A percentile compares a stretch with the other conserved stretches of the same genome.
phyloP scores from a whole-genome alignment of 1,140 invertebrate genomes.

The Pseudachorutes palmiensis region DNA sequence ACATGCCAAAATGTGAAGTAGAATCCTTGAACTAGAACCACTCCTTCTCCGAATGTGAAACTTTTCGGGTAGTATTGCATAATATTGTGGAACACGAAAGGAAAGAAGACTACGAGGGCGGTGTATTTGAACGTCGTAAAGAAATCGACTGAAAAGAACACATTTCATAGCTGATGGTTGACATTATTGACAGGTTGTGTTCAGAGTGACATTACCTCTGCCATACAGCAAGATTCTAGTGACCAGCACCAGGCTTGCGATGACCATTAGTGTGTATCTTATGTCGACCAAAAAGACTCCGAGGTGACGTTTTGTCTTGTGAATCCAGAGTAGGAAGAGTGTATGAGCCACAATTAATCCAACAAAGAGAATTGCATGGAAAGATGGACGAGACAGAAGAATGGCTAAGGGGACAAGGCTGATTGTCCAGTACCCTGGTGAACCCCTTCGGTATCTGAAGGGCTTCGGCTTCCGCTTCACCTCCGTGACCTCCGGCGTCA shows the following conservation, averaged over 20 bases:
- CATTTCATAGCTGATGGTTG: too few species aligned
- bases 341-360: slow-evolving; percentile 14
- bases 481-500: too few species aligned
- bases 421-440: slow-evolving; percentile 21
- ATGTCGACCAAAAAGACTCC: neutral
- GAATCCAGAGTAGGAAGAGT: slow-evolving; percentile 12
- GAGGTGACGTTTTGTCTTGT: neutral
- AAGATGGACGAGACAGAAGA: neutral
- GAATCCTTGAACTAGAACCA: slow-evolving; percentile 24
- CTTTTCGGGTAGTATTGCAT: slow-evolving; percentile 22
- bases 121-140: slow-evolving; percentile 11
- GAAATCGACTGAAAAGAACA: slow-evolving; percentile 9
- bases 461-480: neutral
- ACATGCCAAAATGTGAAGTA: slow-evolving; percentile 20
- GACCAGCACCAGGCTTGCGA: too few species aligned
- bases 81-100: slow-evolving; percentile 22
- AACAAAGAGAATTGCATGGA: neutral
- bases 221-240: too few species aligned
- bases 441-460: slow-evolving; percentile 22
- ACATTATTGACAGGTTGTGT: too few species aligned
- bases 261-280: too few species aligned
- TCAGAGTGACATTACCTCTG: too few species aligned
- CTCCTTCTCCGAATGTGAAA: slow-evolving; percentile 31
- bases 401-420: slow-evolving; percentile 27
- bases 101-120: slow-evolving; percentile 20